Conservation (phyloP, 2,113 vertebrate genomes). For the Meriones unguiculatus region DNA sequence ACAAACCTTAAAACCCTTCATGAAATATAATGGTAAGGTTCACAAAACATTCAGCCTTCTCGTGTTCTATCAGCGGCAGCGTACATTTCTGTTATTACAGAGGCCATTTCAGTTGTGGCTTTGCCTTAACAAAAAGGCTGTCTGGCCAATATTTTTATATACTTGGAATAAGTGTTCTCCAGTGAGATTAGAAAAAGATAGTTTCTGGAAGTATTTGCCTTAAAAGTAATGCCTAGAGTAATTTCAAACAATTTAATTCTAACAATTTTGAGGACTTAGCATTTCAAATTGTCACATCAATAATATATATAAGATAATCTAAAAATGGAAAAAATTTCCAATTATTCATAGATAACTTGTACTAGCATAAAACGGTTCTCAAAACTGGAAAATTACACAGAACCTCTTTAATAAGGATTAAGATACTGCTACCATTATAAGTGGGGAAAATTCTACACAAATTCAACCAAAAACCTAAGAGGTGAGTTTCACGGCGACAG, state of each 20-base stretch:
- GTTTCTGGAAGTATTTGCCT: slow-evolving; percentile 55
- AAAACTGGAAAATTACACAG: slow-evolving; percentile 10
- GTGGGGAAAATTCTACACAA: slow-evolving; percentile 80
- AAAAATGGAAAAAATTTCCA: not conserved
- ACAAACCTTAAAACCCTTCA: slow-evolving; percentile 49
- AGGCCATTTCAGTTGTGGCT: slow-evolving; percentile 15
- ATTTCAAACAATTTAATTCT: slow-evolving; percentile 63
- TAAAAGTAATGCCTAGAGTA: slow-evolving; percentile 24
- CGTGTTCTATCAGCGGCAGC: slow-evolving; percentile 29
- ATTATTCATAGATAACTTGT: not conserved
- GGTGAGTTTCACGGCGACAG: slow-evolving; percentile 86
- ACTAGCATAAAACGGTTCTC: not conserved
- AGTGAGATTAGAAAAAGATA: slow-evolving; percentile 53
- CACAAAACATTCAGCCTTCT: slow-evolving; percentile 43
- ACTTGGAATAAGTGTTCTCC: slow-evolving; percentile 45
- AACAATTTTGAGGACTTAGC: slow-evolving; percentile 61
- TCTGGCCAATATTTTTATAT: slow-evolving; percentile 18
- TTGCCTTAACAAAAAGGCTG: slow-evolving; percentile 58
- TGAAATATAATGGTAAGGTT: slow-evolving; percentile 55
- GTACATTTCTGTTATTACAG: not conserved
- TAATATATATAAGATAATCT: slow-evolving; percentile 33
- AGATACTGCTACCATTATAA: not conserved
- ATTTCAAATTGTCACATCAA: slow-evolving; percentile 59
- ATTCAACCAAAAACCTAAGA: slow-evolving; percentile 87
- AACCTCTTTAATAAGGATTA: not conserved